Base-by-base conservation (phyloP, 2,797 vertebrate genomes). In the Melanotaenia trifasciata region DNA sequence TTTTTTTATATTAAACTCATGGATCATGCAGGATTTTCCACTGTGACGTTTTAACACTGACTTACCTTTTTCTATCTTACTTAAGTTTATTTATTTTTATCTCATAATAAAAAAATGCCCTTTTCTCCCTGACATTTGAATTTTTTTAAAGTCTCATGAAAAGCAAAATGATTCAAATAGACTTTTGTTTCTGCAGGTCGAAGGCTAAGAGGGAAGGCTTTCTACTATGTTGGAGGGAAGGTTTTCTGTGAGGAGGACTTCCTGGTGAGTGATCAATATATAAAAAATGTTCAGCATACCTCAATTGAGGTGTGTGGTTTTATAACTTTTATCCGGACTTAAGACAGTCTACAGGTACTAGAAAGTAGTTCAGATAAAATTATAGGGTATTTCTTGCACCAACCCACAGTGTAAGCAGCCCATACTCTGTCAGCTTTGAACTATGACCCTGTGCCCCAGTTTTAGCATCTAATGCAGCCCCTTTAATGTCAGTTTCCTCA, bases 181-280 rank as follows among this genome's bases (percentile, higher is more conserved):
- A 43, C 43, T 53, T 76, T 16, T 62, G 32, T 64, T 20, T 70
- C 80, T 81, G 74, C 87, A 99, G 98, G 97, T 94, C 95, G 98
- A 81, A 92, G 94, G 88, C 93, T 99, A 79, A 94, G 98, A 89
- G 98, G 98, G 72, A 99, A 99, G 88, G 98, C 98, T n/a, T 99
- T 99, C 91, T 99, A 99, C 91, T 98, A 96, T 67, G 98, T 99
- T 38, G 96, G 96, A 2, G 98, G 98, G 62, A 98, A 97, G 85
- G 98, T 99, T 72, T 99, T 96, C 89, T 99, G 98, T 80, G 98
- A 99, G 91, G 98, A 99, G 88, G 98, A 99, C 89, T 99, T 99
- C 86, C 93, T 99, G 96, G 98, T 99, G 91, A 96, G 97, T 73
- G 7, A 18, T 59, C 64, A 22, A 80, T 65, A 64, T 63, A 58